Percentiles rank a stretch among this genome's conserved stretches.
phyloP scores from a whole-genome alignment of 2,797 vertebrate genomes.

The Anguilla pacifica region DNA sequence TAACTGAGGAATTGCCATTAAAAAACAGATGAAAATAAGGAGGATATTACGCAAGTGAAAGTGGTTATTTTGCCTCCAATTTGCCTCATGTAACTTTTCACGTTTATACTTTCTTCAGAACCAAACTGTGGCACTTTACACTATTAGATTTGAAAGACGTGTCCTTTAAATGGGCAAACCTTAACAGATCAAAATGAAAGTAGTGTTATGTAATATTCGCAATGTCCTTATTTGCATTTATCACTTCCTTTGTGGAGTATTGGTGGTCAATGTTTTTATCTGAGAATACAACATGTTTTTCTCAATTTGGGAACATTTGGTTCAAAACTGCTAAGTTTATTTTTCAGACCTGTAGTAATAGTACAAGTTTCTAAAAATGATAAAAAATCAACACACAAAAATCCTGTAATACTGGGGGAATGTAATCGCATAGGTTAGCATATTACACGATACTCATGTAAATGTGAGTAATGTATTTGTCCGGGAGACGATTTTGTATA shows the following conservation, averaged over 20 bases:
- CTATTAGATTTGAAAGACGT: slow-evolving; percentile 37
- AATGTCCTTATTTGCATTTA: slow-evolving; percentile 50
- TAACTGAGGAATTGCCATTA: background rate
- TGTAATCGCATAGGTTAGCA: slow-evolving; percentile 85
- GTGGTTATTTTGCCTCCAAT: slow-evolving; percentile 52
- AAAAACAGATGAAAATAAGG: background rate
- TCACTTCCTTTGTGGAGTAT: slow-evolving; percentile 44
- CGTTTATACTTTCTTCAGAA: slow-evolving; percentile 62
- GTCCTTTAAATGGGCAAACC: slow-evolving; percentile 52
- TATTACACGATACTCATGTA: slow-evolving; percentile 78
- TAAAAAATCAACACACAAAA: slow-evolving; percentile 59
- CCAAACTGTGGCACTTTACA: slow-evolving; percentile 84
- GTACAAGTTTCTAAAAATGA: slow-evolving; percentile 6
- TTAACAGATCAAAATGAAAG: slow-evolving; percentile 56
- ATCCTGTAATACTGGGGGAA: slow-evolving; percentile 82
- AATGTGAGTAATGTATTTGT: slow-evolving; percentile 90
- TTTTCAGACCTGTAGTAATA: slow-evolving; percentile 14
- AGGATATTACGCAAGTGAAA: slow-evolving; percentile 26
- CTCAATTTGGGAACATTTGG: slow-evolving; percentile 57
- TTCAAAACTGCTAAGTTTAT: slow-evolving; percentile 55
- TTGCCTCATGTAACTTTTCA: slow-evolving; percentile 57
- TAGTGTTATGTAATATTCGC: slow-evolving; percentile 50
- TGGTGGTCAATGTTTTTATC: slow-evolving; percentile 45
- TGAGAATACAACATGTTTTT: slow-evolving; percentile 54
- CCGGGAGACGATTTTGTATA: slow-evolving; percentile 98